Evolutionary conservation across 2,888 invertebrate genomes (phyloP), one percentile per base, ranked within the genome.

Genomic region (Sinelater perroti): DNA sequence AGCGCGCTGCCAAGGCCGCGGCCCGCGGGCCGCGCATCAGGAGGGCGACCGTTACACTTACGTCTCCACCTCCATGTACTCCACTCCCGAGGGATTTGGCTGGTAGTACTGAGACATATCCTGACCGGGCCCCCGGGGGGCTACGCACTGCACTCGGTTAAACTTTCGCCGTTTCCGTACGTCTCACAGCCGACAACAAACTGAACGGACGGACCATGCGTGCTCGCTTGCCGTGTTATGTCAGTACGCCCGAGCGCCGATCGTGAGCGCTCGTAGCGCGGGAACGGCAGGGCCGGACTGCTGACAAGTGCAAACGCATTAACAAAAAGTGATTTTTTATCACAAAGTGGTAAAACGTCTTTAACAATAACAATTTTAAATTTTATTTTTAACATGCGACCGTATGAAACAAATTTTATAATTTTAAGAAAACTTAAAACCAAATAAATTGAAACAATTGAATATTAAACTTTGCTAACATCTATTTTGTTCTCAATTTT

Each of bases 21-120:
- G n/a, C n/a, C n/a, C n/a, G 10, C 33, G 7, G 8, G 2, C 14
- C 5, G 10, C 11, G 10, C 3, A 13, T 10, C 11, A 4, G 10
- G 11, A 40, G 3, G 3, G 17, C 20, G 30, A 45, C 53, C 51
- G 42, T 17, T 35, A 35, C 24, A 73, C 73, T 71, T 71, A 74
- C 73, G 68, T 53, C 52, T 73, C 71, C 44, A 67, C 57, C 51
- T 70, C 71, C 33, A 68, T 60, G 61, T 55, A 61, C 38, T 64
- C 60, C 28, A 61, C 49, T 49, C 40, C 52, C 20, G 65, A 64
- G 51, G 66, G 65, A 44, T 24, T 44, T 7, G 28, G 16, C 6
- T 66, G 66, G 61, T 71, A 74, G 62, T 70, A 72, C 57, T 70
- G 70, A 66, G 73, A 73, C 75, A 75, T 75, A 73, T 73, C 75